Evolutionary conservation across 2,888 invertebrate species (phyloP), one percentile per base, ranked within the genome.

Genomic region (Cryptocheilus praepositus): DNA sequence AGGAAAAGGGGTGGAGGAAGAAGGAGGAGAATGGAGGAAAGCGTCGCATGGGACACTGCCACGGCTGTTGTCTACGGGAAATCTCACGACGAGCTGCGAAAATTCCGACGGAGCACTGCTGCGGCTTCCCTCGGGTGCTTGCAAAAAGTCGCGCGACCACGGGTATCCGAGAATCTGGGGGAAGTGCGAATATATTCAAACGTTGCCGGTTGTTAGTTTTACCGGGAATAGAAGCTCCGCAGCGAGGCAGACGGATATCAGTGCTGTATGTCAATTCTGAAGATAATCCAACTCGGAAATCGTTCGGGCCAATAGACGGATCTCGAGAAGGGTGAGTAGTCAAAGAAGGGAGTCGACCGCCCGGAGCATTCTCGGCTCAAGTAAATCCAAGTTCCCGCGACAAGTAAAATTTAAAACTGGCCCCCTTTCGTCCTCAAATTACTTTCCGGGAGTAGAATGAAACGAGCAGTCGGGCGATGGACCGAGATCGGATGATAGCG

Each of bases 341-440:
- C 45, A 7, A 8, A 56, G 64, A 63, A 70, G 61, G 55, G 52
- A 56, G 64, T 72, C 49, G 68, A 59, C 71, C 71, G 80, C 82
- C 77, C 66, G 69, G 67, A 70, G 77, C 76, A 63, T 58, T 25
- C 63, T 52, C 57, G 68, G n/a, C 58, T 54, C 69, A 65, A 77
- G 74, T 75, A 81, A 80, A 82, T 79, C 75, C 74, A 77, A 79
- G 76, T 80, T 76, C 68, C 71, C 72, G 77, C 79, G 81, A 85
- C 81, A 81, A 86, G 83, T 85, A 84, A 85, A 85, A 86, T 85
- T 85, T 85, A 81, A 85, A 85, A 83, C 70, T 68, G 76, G 75
- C 75, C 74, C 74, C 71, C 73, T 74, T 75, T 80, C 78, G 73
- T 78, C 78, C 79, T 78, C 76, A 84, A 85, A 86, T 86, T 86